phyloP scores from a whole-genome alignment of 2,113 vertebrate genomes.

The Empidonax traillii region DNA sequence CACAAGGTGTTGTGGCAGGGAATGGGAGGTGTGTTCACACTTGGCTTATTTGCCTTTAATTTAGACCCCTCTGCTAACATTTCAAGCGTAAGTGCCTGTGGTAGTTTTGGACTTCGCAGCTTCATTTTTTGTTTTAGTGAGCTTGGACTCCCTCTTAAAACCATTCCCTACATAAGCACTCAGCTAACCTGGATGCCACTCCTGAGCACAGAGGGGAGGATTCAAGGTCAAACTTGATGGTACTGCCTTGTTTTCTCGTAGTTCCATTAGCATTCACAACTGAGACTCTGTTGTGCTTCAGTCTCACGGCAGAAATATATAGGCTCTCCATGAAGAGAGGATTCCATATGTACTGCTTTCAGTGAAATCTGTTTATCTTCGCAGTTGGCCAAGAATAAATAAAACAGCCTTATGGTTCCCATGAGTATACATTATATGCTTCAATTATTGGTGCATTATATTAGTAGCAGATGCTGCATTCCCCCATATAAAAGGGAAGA shows the following conservation, averaged over 20 bases:
- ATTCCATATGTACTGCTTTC: slow-evolving; percentile 53
- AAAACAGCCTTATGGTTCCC: slow-evolving; percentile 64
- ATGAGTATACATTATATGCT: slow-evolving; percentile 53
- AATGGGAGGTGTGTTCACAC: not conserved
- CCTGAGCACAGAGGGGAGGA: not conserved
- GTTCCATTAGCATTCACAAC: slow-evolving; percentile 7
- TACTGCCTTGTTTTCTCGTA: not conserved
- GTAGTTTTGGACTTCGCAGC: not conserved
- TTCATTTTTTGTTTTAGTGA: not conserved
- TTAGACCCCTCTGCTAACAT: not conserved
- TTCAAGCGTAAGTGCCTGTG: not conserved
- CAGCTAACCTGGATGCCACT: not conserved
- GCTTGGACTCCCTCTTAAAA: not conserved
- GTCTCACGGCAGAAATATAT: slow-evolving; percentile 50
- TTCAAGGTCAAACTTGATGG: slow-evolving; percentile 4
- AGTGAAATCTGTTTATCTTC: slow-evolving; percentile 74
- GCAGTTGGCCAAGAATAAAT: slow-evolving; percentile 74
- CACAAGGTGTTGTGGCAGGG: not conserved
- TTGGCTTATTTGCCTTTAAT: not conserved
- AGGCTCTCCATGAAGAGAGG: slow-evolving; percentile 41
- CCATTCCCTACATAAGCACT: not conserved
- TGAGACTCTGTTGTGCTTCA: not conserved
- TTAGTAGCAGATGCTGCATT: slow-evolving; percentile 75
- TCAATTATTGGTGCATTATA: slow-evolving; percentile 72
- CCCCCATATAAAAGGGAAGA: slow-evolving; percentile 35